Evolutionary conservation across 2,888 invertebrate species (phyloP).

Genomic region (Apamea epomidion): DNA sequence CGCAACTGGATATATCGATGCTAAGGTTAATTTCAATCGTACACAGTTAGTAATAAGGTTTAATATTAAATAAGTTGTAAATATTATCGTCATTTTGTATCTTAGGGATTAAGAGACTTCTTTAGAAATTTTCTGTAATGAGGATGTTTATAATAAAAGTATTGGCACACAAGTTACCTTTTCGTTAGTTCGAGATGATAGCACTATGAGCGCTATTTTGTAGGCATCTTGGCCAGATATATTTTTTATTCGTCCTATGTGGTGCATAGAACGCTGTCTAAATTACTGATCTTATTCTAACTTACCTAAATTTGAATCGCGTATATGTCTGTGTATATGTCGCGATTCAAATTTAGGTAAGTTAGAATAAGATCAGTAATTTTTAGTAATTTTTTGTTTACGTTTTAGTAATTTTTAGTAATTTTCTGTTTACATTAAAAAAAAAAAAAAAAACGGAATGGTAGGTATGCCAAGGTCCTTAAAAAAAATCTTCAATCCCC

Average conservation of each 20-base stretch:
- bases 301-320: too few relatives aligned
- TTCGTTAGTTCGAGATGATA: not conserved
- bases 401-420: too few relatives aligned
- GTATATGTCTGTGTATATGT: too few relatives aligned
- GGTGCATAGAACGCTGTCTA: not conserved
- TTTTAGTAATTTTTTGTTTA: too few relatives aligned
- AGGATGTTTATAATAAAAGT: not conserved
- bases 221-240: not conserved
- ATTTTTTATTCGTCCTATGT: not conserved
- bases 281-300: not conserved
- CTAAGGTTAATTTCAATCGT: constrained; percentile 3
- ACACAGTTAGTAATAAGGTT: not conserved
- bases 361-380: too few relatives aligned
- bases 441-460: too few relatives aligned
- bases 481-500: too few relatives aligned
- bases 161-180: not conserved
- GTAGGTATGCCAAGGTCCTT: too few relatives aligned
- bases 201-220: not conserved
- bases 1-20: not conserved
- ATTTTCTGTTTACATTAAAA: too few relatives aligned
- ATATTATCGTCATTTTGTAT: not conserved
- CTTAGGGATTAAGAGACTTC: not conserved
- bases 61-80: not conserved
- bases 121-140: not conserved
- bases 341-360: too few relatives aligned